A percentile compares a stretch with the other conserved stretches of the same genome.
Evolutionary conservation across 2,888 invertebrate species (phyloP).

Genomic region (Allolobophora icterica): DNA sequence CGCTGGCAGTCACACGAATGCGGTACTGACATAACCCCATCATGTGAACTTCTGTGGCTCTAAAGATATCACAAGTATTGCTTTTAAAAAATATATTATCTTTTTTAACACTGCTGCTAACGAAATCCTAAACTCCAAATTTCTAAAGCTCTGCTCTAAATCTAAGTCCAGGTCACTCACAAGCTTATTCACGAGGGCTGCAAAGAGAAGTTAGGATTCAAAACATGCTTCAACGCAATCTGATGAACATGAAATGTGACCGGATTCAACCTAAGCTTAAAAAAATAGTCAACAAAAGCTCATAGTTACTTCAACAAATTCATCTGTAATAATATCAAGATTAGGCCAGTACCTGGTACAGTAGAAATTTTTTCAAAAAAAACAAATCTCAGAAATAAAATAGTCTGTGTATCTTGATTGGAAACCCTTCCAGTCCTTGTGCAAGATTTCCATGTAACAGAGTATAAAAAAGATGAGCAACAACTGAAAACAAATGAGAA

Average conservation of each 20-base stretch:
- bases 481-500: neutral
- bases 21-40: neutral
- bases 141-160: no score
- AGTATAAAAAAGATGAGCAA: neutral
- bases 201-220: neutral
- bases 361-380: neutral
- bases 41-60: constrained; percentile 22
- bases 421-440: neutral
- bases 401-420: neutral
- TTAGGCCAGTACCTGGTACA: neutral
- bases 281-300: neutral
- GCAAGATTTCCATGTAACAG: neutral
- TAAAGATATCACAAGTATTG: neutral
- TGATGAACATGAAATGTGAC: neutral
- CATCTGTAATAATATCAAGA: neutral
- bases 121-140: no score
- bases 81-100: neutral
- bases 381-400: neutral
- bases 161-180: no score
- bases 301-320: neutral
- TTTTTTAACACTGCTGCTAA: neutral
- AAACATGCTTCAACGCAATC: neutral
- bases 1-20: neutral
- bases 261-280: neutral
- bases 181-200: neutral